These are phyloP conservation scores for Ganaspis brasiliensis DNA, from an alignment of 2,888 invertebrate genomes.

Conservation along the genomic window DNA sequence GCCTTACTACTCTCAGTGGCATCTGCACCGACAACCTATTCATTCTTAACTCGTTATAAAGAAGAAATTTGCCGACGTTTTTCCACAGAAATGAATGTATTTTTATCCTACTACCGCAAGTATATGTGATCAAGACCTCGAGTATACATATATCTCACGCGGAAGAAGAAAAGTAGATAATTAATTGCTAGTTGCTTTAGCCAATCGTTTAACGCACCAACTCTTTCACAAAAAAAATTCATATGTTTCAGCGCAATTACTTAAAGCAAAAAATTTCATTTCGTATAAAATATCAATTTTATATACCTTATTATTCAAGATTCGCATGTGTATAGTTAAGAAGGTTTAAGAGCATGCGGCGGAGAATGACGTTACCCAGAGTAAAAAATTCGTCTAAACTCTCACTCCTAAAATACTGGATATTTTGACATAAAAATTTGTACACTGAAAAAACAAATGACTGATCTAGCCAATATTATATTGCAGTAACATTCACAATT, in stretches of 20 bases:
- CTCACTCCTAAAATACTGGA: too few relatives aligned
- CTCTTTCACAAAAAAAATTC: neutral
- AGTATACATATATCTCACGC: constrained; percentile 16
- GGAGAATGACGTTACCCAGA: too few relatives aligned
- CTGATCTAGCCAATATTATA: too few relatives aligned
- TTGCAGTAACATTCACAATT: too few relatives aligned
- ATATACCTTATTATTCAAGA: neutral
- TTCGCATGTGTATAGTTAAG: too few relatives aligned
- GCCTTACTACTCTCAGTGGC: neutral
- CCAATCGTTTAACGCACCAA: constrained; percentile 30
- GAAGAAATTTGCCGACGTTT: constrained; percentile 30
- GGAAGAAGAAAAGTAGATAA: constrained; percentile 33
- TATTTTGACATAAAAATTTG: too few relatives aligned
- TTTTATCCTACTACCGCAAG: neutral
- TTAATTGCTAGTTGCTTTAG: constrained; percentile 16
- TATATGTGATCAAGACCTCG: constrained; percentile 14
- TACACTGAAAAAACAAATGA: too few relatives aligned
- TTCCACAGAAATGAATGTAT: constrained; percentile 25
- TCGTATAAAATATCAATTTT: neutral
- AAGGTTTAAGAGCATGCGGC: too few relatives aligned
- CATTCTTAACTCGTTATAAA: constrained; percentile 30
- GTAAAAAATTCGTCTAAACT: too few relatives aligned
- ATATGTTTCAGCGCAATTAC: constrained; percentile 6
- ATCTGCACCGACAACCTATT: constrained; percentile 30
- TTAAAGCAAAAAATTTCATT: neutral